Evolutionary conservation across 2,888 invertebrate genomes (phyloP).

Genomic region (Cylindroiulus punctatus): DNA sequence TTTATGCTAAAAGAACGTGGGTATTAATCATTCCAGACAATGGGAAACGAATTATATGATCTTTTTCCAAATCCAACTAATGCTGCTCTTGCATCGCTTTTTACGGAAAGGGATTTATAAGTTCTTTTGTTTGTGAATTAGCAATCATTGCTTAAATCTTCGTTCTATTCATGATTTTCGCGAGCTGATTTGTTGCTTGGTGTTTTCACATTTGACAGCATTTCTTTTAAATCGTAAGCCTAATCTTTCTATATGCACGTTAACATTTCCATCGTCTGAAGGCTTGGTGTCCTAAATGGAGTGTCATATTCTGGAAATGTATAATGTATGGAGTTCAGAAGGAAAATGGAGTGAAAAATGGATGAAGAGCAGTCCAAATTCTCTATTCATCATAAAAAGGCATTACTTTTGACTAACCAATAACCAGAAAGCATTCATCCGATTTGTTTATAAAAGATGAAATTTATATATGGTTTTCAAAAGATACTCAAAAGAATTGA

Average conservation of each 20-base stretch:
- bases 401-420: slow-evolving; percentile 30
- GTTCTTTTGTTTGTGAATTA: slow-evolving; percentile 19
- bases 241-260: not conserved
- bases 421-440: slow-evolving; percentile 8
- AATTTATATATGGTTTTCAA: slow-evolving; percentile 1
- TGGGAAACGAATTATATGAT: not conserved
- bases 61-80: not conserved
- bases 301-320: slow-evolving; percentile 19
- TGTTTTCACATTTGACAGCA: slow-evolving; percentile 27
- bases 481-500: slow-evolving; percentile 18
- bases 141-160: not conserved
- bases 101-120: not conserved
- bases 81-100: not conserved
- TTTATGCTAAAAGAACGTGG: not conserved
- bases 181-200: not conserved
- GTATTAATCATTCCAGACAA: not conserved
- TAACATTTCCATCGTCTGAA: not conserved
- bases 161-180: not conserved
- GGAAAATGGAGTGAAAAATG: not conserved
- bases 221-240: not conserved
- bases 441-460: slow-evolving; percentile 30
- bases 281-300: not conserved
- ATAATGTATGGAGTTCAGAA: not conserved
- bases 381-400: not conserved
- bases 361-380: slow-evolving; percentile 1